Evolutionary conservation across 35 echinoderm and acorn worm species (phyloP).

Genomic region (Heliocidaris erythrogramma): DNA sequence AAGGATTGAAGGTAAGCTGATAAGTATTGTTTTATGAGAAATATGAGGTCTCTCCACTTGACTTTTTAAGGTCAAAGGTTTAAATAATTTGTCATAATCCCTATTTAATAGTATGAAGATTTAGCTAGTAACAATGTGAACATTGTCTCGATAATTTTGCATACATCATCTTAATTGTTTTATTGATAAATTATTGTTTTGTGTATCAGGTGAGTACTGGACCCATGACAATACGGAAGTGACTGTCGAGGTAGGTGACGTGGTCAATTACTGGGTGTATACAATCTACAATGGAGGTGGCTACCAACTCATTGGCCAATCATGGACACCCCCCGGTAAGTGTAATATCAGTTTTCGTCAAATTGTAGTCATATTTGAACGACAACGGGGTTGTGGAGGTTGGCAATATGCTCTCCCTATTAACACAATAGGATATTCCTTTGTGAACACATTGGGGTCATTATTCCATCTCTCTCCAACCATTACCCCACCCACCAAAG

Average conservation of each 20-base stretch:
- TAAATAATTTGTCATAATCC: no score
- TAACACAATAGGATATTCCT: no score
- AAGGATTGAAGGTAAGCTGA: not conserved
- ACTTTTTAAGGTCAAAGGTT: no score
- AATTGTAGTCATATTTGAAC: no score
- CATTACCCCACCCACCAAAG: no score
- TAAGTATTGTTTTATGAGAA: not conserved
- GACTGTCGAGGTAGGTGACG: constrained; percentile 45
- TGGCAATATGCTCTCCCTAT: no score
- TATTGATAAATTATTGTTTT: not conserved
- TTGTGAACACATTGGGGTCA: no score
- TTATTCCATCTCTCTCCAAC: no score
- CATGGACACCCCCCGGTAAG: constrained; percentile 53
- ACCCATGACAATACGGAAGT: constrained; percentile 70
- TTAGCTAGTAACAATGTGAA: no score
- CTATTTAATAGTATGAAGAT: no score
- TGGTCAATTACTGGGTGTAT: constrained; percentile 74
- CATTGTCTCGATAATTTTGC: not conserved
- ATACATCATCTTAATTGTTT: not conserved
- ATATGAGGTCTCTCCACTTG: no score
- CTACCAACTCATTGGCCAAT: constrained; percentile 46
- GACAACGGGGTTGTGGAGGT: no score
- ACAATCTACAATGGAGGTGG: constrained; percentile 58
- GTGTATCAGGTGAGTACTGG: constrained; percentile 64
- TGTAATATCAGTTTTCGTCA: not conserved